Base-by-base conservation (phyloP, 2,113 vertebrate genomes). In the Nothobranchius furzeri region DNA sequence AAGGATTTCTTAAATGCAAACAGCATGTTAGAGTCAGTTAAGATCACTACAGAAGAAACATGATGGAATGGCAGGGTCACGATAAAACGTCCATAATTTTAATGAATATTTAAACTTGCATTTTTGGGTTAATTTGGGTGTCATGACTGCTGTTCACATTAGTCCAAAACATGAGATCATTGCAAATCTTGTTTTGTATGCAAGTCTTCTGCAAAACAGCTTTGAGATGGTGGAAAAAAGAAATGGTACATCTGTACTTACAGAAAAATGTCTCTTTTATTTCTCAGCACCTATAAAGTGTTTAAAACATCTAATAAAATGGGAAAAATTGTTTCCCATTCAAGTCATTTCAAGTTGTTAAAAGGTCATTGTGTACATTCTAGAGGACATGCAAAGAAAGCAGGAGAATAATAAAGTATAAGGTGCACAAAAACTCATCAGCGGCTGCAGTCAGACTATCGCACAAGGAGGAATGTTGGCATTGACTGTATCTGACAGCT, bases 401-500 rank as follows among this genome's bases (percentile, higher is more conserved):
- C 14, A n/a, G n/a, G 17, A 24, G 14, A 47, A 37, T 58, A 40
- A 30, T 7, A 45, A 65, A 6, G 52, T 12, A 43, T 50, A 46
- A 60, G 53, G 48, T 30, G 50, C n/a, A 60, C 37, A 57, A 4
- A 52, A 1, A 10, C 49, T 17, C 24, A 4, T 20, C 11, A 42
- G 13, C 9, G 17, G 51, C 42, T 56, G 9, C 35, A 47, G 36
- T 59, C 43, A 57, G 37, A 20, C 36, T 40, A 1, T 36, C 35
- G 15, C 54, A 51, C 14, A 45, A 0, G 12, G 42, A 15, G 17
- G 13, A 49, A 42, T 48, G 57, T 51, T 13, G 2, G 2, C 49
- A 59, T 5, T 73, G 66, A 61, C 70, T 40, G 9, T 59, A 48
- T 61, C 55, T 61, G 58, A 65, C 51, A 37, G 47, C 58, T 50